Conservation (phyloP, 2,888 invertebrate species). For the Sinelater perroti region DNA sequence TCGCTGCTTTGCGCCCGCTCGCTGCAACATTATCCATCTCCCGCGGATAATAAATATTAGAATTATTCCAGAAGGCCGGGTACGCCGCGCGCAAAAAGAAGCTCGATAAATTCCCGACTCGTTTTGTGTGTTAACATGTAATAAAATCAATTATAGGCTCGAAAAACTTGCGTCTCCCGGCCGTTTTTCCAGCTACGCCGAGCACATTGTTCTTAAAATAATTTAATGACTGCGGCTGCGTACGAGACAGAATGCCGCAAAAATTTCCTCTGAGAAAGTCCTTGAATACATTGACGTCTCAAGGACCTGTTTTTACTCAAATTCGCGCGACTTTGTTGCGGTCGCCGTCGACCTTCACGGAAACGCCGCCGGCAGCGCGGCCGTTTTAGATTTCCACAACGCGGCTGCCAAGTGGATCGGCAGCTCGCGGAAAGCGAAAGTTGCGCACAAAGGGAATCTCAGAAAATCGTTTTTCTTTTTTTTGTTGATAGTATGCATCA, state of each 20-base stretch:
- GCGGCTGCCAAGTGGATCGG: too few species aligned
- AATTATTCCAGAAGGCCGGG: constrained; percentile 27
- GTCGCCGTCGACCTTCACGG: too few species aligned
- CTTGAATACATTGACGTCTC: constrained; percentile 22
- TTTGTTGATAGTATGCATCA: too few species aligned
- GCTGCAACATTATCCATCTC: not conserved
- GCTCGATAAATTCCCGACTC: constrained; percentile 18
- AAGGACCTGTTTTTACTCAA: constrained; percentile 16
- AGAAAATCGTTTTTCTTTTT: too few species aligned
- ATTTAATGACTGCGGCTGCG: constrained; percentile 14
- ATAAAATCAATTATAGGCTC: constrained; percentile 26
- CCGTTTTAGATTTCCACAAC: too few species aligned
- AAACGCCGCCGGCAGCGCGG: too few species aligned
- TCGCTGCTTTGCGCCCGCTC: constrained; percentile 2
- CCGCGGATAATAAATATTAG: constrained; percentile 21
- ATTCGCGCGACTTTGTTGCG: too few species aligned
- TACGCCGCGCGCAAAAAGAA: constrained; percentile 15
- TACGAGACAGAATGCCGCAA: constrained; percentile 27
- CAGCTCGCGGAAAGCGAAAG: too few species aligned
- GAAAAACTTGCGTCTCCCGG: constrained; percentile 21
- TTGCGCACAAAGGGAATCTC: too few species aligned
- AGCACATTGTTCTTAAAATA: constrained; percentile 20
- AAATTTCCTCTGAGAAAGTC: constrained; percentile 29
- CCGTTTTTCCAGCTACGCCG: constrained; percentile 16
- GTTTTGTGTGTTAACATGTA: constrained; percentile 26